phyloP scores from a whole-genome alignment of 2,113 vertebrate species.

The Aspiorhynchus laticeps region DNA sequence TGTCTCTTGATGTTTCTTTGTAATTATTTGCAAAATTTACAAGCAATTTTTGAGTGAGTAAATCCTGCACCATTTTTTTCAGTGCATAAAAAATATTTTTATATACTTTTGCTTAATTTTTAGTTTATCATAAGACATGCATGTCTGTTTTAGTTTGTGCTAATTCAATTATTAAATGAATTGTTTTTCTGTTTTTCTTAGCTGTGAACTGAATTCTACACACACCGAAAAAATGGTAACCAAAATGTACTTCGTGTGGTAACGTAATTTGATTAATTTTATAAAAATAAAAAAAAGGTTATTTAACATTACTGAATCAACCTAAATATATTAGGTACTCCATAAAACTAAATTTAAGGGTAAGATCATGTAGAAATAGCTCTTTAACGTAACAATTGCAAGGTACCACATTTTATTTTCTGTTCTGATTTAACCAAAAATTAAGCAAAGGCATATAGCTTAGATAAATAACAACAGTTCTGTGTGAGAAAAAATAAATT shows the following conservation, averaged over 20 bases:
- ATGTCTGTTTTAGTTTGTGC: neutral
- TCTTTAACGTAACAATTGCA: neutral
- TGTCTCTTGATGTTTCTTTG: no score
- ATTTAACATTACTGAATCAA: neutral
- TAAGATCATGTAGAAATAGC: neutral
- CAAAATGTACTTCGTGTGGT: no score
- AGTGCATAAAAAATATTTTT: neutral
- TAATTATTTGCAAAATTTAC: no score
- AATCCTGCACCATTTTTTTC: neutral
- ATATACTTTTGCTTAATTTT: neutral
- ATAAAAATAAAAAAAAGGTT: no score
- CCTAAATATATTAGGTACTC: neutral
- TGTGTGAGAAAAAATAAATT: constrained; percentile 19
- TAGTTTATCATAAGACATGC: neutral
- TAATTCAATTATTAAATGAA: neutral
- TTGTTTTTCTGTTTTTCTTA: neutral
- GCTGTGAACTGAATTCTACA: neutral
- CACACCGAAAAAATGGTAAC: neutral
- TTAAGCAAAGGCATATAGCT: neutral
- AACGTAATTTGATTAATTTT: no score
- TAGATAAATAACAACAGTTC: constrained; percentile 23
- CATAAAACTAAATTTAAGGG: neutral
- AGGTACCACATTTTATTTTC: neutral
- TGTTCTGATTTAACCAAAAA: neutral
- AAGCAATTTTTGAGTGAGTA: no score